Conservation (phyloP, 2,888 invertebrate genomes). For the Heteromyza rotundicornis region DNA sequence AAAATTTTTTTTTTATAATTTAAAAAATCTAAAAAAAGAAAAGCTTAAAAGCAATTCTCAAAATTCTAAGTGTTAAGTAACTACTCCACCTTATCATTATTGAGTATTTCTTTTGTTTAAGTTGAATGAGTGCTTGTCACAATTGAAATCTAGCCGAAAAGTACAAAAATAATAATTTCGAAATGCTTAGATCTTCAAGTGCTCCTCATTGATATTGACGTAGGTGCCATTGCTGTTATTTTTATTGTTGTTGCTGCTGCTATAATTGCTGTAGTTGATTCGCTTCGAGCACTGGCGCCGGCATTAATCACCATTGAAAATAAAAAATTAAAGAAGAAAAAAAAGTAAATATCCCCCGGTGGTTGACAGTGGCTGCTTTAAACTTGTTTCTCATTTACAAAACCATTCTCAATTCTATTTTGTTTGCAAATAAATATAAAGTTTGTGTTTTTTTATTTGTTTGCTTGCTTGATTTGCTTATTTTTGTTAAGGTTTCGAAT, state of each 20-base stretch:
- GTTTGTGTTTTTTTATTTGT: not conserved
- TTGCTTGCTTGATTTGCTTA: not conserved
- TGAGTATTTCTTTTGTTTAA: too few relatives aligned
- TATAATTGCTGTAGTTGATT: not conserved
- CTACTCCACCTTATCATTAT: too few relatives aligned
- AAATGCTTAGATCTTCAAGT: too few relatives aligned
- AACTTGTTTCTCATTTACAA: conserved; percentile 15
- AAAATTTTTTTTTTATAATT: too few relatives aligned
- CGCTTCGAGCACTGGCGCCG: conserved; percentile 29
- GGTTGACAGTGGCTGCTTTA: conserved; percentile 3
- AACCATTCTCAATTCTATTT: conserved; percentile 29
- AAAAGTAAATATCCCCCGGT: conserved; percentile 32
- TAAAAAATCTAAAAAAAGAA: too few relatives aligned
- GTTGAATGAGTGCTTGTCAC: too few relatives aligned
- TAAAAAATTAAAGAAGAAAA: not conserved
- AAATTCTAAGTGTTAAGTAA: too few relatives aligned
- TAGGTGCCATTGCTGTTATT: not conserved
- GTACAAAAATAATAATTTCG: too few relatives aligned
- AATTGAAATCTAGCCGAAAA: too few relatives aligned
- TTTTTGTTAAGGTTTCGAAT: conserved; percentile 1
- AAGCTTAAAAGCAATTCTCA: too few relatives aligned
- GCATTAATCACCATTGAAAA: conserved; percentile 34
- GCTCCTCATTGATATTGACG: not conserved
- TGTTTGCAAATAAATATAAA: not conserved
- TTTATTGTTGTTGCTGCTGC: not conserved